phyloP scores from a whole-genome alignment of 2,797 vertebrate genomes.

The Pangasius krempfi region DNA sequence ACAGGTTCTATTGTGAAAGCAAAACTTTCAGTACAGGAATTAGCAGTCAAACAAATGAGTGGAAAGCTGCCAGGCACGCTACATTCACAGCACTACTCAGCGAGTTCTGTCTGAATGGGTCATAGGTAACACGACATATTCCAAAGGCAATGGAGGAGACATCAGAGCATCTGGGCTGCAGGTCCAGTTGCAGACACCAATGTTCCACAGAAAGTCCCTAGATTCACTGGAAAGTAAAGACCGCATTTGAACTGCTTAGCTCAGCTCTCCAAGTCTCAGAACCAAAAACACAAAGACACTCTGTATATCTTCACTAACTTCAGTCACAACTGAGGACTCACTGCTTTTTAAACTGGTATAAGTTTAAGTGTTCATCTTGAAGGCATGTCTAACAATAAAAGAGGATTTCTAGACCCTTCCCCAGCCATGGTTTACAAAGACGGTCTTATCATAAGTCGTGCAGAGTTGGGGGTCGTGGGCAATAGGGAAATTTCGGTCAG shows the following conservation, averaged over 20 bases:
- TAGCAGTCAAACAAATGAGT: slow-evolving; percentile 25
- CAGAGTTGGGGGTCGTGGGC: neutral
- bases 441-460: slow-evolving; percentile 50
- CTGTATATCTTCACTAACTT: slow-evolving; percentile 15
- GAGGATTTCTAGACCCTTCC: slow-evolving; percentile 35
- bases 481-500: slow-evolving; percentile 52
- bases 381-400: slow-evolving; percentile 27
- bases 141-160: slow-evolving; percentile 17
- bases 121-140: slow-evolving; percentile 50
- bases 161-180: slow-evolving; percentile 32
- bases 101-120: slow-evolving; percentile 54
- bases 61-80: slow-evolving; percentile 29
- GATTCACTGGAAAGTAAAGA: slow-evolving; percentile 24
- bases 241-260: slow-evolving; percentile 11
- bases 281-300: slow-evolving; percentile 7
- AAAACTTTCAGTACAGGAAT: slow-evolving; percentile 21
- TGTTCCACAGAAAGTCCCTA: slow-evolving; percentile 26
- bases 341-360: neutral
- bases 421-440: slow-evolving; percentile 44
- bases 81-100: slow-evolving; percentile 28
- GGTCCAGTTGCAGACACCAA: slow-evolving; percentile 26
- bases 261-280: slow-evolving; percentile 25
- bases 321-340: neutral
- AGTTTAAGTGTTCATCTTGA: slow-evolving; percentile 47
- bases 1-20: slow-evolving; percentile 38